Base-by-base conservation (phyloP, 2,797 vertebrate species). In the Phrynocephalus guinanensis region DNA sequence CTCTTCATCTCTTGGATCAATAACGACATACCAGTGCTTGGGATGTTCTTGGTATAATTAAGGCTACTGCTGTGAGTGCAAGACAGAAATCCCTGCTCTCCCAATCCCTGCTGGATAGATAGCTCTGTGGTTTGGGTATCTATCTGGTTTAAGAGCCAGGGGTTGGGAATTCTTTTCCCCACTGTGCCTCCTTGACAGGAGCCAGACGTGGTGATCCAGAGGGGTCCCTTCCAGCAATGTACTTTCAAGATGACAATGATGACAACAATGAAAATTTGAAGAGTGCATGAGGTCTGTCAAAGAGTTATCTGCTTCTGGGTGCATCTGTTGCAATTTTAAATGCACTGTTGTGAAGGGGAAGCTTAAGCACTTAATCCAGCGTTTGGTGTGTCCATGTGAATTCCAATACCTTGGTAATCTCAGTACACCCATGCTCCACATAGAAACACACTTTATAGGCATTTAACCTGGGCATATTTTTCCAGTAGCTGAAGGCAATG, bases 401-500 rank as follows among this genome's bases (percentile, higher is more conserved):
- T 66, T 44, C 26, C 8, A 13, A 6, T 91, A 83, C 26, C 79
- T 70, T 78, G 81, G 5, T 63, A 63, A 63, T 2, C 11, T 90
- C n/a, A 83, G 44, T 50, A 70, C 2, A 5, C 91, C n/a, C 91
- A 91, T 85, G 75, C 87, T 63, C 28, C 3, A 28, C 13, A 33
- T 4, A 44, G 13, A 72, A 3, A 26, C 24, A 70, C 4, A 68
- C 9, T 5, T 94, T 88, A 38, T 79, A 90, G 60, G 79, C 18
- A n/a, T 87, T 18, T 18, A 82, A 90, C 20, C 52, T 73, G 86
- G 78, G 86, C 66, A 92, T 50, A 72, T 88, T 92, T 91, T 89
- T 89, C 50, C 70, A 56, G 50, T 20, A 95, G 95, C 91, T 83
- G 90, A 90, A 83, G 79, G 24, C 85, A 94, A 94, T 95, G 89